These are phyloP conservation scores for Zhuqinia jingwanae DNA, from an alignment of 2,888 invertebrate species.

Conservation along the genomic window DNA sequence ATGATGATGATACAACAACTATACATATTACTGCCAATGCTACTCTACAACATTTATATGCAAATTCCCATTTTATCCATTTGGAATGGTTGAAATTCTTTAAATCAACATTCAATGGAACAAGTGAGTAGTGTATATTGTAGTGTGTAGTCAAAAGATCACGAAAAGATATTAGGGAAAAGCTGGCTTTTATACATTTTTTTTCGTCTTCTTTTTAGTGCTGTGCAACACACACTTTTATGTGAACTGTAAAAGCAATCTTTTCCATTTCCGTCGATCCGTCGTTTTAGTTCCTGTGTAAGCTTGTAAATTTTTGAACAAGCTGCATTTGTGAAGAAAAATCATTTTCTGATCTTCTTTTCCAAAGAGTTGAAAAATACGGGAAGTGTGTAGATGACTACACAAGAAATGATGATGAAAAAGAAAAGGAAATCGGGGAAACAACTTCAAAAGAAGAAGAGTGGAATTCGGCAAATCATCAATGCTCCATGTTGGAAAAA, in stretches of 20 bases:
- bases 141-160: slow-evolving; percentile 46
- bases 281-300: neutral
- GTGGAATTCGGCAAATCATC: slow-evolving; percentile 44
- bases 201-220: neutral
- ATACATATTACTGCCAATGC: too few species aligned
- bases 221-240: neutral
- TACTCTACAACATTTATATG: slow-evolving; percentile 62
- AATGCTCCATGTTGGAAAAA: slow-evolving; percentile 15
- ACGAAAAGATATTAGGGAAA: slow-evolving; percentile 33
- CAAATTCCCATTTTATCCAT: slow-evolving; percentile 62
- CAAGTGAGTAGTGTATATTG: too few species aligned
- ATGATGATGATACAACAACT: neutral
- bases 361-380: too few species aligned
- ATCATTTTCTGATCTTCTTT: too few species aligned
- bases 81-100: slow-evolving; percentile 64
- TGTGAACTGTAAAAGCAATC: slow-evolving; percentile 2
- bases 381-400: slow-evolving; percentile 49
- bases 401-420: slow-evolving; percentile 30
- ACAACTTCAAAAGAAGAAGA: slow-evolving; percentile 31
- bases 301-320: neutral
- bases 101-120: slow-evolving; percentile 48
- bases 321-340: slow-evolving; percentile 48
- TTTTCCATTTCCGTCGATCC: neutral
- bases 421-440: slow-evolving; percentile 51
- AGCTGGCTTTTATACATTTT: slow-evolving; percentile 45